Base-by-base conservation (phyloP, 1,140 invertebrate species). In the Hypothenemus hampei region DNA sequence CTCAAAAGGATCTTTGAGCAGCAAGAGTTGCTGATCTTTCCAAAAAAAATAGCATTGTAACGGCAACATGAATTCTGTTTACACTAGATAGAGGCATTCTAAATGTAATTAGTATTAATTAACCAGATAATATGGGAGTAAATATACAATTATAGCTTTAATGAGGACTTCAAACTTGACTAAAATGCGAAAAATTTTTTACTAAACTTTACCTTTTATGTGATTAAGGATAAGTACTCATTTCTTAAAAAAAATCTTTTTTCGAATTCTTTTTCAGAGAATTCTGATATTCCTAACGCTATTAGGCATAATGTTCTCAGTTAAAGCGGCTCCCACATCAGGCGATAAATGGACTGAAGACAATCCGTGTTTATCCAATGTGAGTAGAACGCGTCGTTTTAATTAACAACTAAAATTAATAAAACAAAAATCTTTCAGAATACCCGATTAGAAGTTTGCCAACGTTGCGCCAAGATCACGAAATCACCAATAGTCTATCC, bases 21-120 rank as follows among this genome's bases (percentile, higher is more conserved):
- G 78, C 64, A 80, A 81, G 60, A 86, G 85, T 20, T 75, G 81
- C 35, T 88, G 82, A 76, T 68, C 87, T 87, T 13, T 57, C 76
- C 19, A 69, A 73, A 16, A 71, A 85, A 40, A 63, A 90, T 29
- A 71, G 81, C 54, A 74, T 89, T 5, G 72, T 89, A 70, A 80
- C 33, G 52, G 78, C 35, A 87, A 87, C 24, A 72, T 90, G n/a
- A 88, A 91, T 74, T 66, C 90, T n/a, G 89, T 91, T 70, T 87
- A 91, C 71, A 83, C 84, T 3, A 84, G 86, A 1, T 88, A 70
- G 66, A 61, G 56, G 65, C 44, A 63, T 70, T 33, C 70, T 80
- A 19, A 81, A 84, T 21, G 82, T 86, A 69, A 68, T 83, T 65
- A 60, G 75, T 51, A 77, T 73, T 41, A 65, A 75, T 59, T 24